Percentiles rank a stretch among this genome's conserved stretches.
Evolutionary conservation across 2,797 vertebrate genomes (phyloP).

Genomic region (Octomys mimax): DNA sequence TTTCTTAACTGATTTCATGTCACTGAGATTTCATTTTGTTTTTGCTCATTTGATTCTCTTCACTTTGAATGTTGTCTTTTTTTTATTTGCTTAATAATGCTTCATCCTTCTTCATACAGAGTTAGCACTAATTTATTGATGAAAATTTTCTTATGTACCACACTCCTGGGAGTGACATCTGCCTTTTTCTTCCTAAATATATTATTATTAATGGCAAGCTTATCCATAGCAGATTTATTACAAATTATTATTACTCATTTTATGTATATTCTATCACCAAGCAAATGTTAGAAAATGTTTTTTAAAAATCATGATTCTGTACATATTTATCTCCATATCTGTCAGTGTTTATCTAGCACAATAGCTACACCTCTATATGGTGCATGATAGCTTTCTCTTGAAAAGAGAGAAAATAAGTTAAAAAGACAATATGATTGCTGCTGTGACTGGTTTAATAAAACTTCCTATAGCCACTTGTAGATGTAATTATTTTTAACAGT

Average conservation of each 20-base stretch:
- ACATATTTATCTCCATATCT: conserved; percentile 31
- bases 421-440: not conserved
- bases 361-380: not conserved
- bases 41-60: not conserved
- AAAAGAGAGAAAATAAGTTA: not conserved
- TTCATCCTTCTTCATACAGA: not conserved
- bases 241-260: conserved; percentile 1
- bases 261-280: not conserved
- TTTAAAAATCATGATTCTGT: not conserved
- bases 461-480: not conserved
- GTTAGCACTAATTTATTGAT: not conserved
- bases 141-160: not conserved
- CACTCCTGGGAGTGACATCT: not conserved
- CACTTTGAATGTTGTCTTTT: not conserved
- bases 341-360: not conserved
- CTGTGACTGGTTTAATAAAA: not conserved
- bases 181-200: not conserved
- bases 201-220: not conserved
- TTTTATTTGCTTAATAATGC: conserved; percentile 10
- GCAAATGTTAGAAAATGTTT: not conserved
- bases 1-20: not conserved
- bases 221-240: not conserved
- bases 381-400: not conserved
- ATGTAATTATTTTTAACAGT: not conserved
- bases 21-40: not conserved